Base-by-base conservation (phyloP, 2,888 invertebrate species). In the Fragum fragum region DNA sequence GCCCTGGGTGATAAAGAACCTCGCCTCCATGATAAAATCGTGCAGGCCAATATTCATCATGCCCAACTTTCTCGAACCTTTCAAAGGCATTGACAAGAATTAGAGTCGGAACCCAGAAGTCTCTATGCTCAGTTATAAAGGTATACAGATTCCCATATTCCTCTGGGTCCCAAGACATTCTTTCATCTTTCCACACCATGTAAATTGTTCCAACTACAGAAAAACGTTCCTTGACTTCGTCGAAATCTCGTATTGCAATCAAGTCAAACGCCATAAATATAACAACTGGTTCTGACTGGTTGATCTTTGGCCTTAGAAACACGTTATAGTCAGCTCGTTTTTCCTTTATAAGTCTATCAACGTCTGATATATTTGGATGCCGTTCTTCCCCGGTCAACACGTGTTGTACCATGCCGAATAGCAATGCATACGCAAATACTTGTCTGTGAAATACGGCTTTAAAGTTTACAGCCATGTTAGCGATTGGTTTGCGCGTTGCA, bases 51-150 rank as follows among this genome's bases (percentile, higher is more conserved):
- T 61, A 47, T 23, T 28, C 32, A 11, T 73, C 73, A 18, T 16
- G 39, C 0, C 61, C 73, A n/a, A 73, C 28, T 21, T 39, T 39
- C 21, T 73, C 28, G 59, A 73, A 47, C 47, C 0, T 61, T 21
- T 73, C 73, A 47, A 61, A 59, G 0, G 61, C 32, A 47, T 73
- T 83, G 9, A 61, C 73, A 0, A 83, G 42, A 23, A 74, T 42
- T 28, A 83, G 26, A 52, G 69, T 42, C 23, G 83, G 83, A 23
- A 63, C 26, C 83, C 83, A 83, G 21, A 79, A 29, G 11, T 66
- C 53, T 28, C 42, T 36, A 16, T 57, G 61, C 18, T 79, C 74
- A 5, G 76, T 23, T 18, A 69, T 59, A 1, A 73, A 42, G 1
- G 66, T 21, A 18, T 73, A 57, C 23, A 79, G 36, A 29, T 73